phyloP scores from a whole-genome alignment of 2,113 vertebrate genomes.

The Calyptomena viridis region DNA sequence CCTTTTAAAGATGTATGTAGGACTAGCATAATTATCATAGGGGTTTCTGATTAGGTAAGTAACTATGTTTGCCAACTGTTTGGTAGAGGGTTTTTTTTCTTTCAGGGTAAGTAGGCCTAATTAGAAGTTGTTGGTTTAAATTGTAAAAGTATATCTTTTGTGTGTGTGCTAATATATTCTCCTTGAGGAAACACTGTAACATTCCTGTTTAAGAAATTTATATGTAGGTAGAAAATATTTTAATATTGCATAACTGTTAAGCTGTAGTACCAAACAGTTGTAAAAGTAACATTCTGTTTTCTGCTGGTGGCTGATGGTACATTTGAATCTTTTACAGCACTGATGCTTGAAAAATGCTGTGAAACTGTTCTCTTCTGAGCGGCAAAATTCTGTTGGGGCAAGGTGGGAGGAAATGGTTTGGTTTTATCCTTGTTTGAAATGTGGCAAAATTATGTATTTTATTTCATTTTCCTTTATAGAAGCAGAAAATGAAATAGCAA shows the following conservation, averaged over 20 bases:
- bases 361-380: not conserved
- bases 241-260: not conserved
- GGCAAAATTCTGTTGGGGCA: not conserved
- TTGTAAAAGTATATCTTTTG: not conserved
- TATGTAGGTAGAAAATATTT: not conserved
- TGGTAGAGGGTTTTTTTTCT: not conserved
- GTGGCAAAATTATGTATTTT: not conserved
- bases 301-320: not conserved
- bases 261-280: not conserved
- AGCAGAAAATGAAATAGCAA: slow-evolving; percentile 84
- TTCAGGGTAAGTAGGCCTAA: not conserved
- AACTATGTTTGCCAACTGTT: not conserved
- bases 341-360: not conserved
- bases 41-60: not conserved
- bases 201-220: not conserved
- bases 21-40: not conserved
- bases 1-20: not conserved
- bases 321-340: not conserved
- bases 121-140: not conserved
- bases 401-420: not conserved
- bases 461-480: slow-evolving; percentile 70
- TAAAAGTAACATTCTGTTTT: not conserved
- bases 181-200: not conserved
- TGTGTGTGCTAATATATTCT: not conserved
- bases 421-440: not conserved